Evolutionary conservation across 1,140 invertebrate species (phyloP).

Genomic region (Drosophila eugracilis): DNA sequence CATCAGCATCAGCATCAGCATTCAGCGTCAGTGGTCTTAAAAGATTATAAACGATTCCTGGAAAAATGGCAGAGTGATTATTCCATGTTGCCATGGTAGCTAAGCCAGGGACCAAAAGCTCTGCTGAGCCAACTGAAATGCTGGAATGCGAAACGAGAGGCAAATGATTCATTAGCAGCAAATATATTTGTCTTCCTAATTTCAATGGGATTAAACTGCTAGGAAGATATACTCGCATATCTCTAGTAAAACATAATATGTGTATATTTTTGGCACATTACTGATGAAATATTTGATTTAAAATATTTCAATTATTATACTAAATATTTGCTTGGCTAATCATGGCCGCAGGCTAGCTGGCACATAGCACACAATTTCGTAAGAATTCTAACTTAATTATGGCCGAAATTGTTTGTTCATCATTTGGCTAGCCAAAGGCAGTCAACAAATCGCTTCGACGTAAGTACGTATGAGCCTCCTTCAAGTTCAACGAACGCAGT

Average conservation of each 20-base stretch:
- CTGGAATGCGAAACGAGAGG: conserved; percentile 14
- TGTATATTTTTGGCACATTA: background rate
- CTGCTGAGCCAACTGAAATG: conserved; percentile 36
- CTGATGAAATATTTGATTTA: conserved; percentile 25
- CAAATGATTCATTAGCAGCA: conserved; percentile 46
- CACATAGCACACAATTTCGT: conserved; percentile 26
- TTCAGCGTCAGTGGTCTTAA: conserved; percentile 58
- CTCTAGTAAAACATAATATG: background rate
- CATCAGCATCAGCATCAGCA: conserved; percentile 24
- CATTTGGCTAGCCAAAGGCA: conserved; percentile 36
- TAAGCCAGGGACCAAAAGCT: conserved; percentile 32
- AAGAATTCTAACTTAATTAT: conserved; percentile 54
- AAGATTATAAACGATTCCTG: conserved; percentile 71
- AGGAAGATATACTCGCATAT: conserved; percentile 3
- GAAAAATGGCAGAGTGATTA: conserved; percentile 63
- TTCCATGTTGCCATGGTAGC: conserved; percentile 56
- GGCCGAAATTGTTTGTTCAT: conserved; percentile 51
- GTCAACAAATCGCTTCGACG: conserved; percentile 32
- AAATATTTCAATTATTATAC: conserved; percentile 52
- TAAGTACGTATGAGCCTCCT: conserved; percentile 9
- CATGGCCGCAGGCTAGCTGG: conserved; percentile 13
- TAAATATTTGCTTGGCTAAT: conserved; percentile 44
- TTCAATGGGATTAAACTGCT: conserved; percentile 25
- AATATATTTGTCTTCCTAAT: conserved; percentile 39
- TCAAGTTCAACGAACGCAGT: conserved; percentile 67